phyloP scores from a whole-genome alignment of 2,797 vertebrate species.

The Melanotaenia maccullochi region DNA sequence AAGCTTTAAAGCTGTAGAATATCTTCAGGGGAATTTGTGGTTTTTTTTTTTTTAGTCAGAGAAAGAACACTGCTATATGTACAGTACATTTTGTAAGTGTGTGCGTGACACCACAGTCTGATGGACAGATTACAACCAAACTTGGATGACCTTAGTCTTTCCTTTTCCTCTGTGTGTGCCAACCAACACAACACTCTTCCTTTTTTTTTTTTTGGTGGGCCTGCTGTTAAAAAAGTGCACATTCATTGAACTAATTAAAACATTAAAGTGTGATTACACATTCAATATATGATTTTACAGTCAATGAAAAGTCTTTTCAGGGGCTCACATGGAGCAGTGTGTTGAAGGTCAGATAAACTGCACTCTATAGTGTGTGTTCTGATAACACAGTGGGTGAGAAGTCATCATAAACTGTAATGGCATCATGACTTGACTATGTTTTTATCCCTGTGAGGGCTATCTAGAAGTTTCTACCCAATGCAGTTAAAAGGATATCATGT shows the following conservation, averaged over 20 bases:
- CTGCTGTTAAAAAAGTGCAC: conserved; percentile 26
- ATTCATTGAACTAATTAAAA: conserved; percentile 16
- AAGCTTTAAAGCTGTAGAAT: neutral
- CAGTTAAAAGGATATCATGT: conserved; percentile 38
- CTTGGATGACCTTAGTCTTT: conserved; percentile 17
- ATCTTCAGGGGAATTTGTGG: neutral
- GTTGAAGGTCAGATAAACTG: neutral
- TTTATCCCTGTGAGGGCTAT: neutral
- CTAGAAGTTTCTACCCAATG: neutral
- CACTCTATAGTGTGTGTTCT: neutral
- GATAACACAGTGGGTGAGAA: conserved; percentile 38
- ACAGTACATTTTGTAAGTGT: neutral
- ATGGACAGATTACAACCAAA: conserved; percentile 27
- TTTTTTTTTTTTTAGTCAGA: neutral
- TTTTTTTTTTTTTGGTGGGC: neutral
- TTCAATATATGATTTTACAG: neutral
- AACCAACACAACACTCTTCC: conserved; percentile 34
- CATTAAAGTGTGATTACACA: neutral
- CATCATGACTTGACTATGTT: conserved; percentile 13
- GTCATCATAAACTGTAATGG: neutral
- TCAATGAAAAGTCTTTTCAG: neutral
- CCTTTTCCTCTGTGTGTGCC: conserved; percentile 44
- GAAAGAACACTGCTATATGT: neutral
- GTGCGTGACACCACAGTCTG: conserved; percentile 38
- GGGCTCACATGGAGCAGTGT: neutral